phyloP scores from a whole-genome alignment of 2,888 invertebrate species.

The Xylota segnis region DNA sequence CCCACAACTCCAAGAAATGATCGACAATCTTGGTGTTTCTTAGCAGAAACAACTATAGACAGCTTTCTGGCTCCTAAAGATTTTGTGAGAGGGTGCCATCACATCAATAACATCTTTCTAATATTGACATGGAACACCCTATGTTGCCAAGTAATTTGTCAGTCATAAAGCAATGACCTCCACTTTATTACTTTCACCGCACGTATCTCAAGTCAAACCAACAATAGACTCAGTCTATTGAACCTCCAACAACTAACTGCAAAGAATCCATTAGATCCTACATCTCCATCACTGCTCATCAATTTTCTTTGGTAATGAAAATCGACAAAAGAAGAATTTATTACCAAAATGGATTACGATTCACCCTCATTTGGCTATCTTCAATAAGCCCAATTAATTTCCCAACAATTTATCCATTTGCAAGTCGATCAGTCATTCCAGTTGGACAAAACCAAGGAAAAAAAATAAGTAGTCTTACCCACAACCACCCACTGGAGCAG shows the following conservation, averaged over 20 bases:
- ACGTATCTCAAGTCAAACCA: background rate
- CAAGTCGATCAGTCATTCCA: conserved; percentile 71
- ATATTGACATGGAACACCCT: too few relatives aligned
- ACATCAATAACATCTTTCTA: too few relatives aligned
- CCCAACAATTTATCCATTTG: conserved; percentile 47
- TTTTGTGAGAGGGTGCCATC: too few relatives aligned
- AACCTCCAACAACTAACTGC: background rate
- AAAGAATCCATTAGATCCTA: conserved; percentile 15
- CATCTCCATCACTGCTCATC: conserved; percentile 9
- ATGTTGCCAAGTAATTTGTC: too few relatives aligned
- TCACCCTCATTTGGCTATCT: conserved; percentile 43
- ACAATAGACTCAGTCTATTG: background rate
- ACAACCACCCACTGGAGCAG: background rate
- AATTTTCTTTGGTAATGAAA: conserved; percentile 26
- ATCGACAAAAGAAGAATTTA: conserved; percentile 35
- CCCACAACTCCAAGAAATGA: too few relatives aligned
- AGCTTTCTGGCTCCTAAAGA: too few relatives aligned
- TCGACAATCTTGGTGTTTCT: too few relatives aligned
- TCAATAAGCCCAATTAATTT: conserved; percentile 64
- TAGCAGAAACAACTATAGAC: too few relatives aligned
- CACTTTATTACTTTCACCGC: too few relatives aligned
- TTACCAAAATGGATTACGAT: conserved; percentile 43
- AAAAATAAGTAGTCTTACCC: background rate
- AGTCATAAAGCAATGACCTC: too few relatives aligned
- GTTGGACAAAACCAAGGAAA: conserved; percentile 10